phyloP scores from a whole-genome alignment of 2,888 invertebrate species.

The Volucella inanis region DNA sequence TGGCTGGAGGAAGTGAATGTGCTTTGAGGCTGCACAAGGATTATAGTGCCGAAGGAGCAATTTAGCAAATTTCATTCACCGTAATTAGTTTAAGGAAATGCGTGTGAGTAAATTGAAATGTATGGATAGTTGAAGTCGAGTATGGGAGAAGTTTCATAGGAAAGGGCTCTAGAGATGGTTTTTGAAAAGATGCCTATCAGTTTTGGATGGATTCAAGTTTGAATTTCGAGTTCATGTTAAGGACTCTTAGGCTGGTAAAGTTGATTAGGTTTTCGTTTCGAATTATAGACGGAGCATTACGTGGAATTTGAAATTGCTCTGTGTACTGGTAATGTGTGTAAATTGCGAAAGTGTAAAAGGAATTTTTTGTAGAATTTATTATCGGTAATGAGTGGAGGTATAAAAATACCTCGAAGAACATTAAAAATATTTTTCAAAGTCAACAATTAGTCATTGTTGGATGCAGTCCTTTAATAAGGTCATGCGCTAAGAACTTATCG shows the following conservation, averaged over 20 bases:
- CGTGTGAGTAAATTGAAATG: slow-evolving; percentile 67
- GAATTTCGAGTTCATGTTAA: not conserved
- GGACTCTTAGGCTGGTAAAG: not conserved
- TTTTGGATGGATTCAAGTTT: not conserved
- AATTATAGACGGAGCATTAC: not conserved
- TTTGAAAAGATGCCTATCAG: slow-evolving; percentile 24
- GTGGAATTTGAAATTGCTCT: too few relatives aligned
- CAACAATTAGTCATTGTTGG: too few relatives aligned
- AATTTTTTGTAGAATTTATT: too few relatives aligned
- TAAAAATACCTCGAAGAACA: too few relatives aligned
- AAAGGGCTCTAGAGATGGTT: slow-evolving; percentile 22
- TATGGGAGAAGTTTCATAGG: slow-evolving; percentile 5
- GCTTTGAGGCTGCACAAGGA: slow-evolving; percentile 4
- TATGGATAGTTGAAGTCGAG: slow-evolving; percentile 21
- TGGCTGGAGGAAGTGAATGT: not conserved
- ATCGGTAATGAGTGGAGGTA: too few relatives aligned
- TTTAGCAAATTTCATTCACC: slow-evolving; percentile 68
- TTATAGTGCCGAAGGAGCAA: slow-evolving; percentile 66
- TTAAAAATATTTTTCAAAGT: too few relatives aligned
- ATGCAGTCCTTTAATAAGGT: too few relatives aligned
- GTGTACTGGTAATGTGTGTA: too few relatives aligned
- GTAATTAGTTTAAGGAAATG: slow-evolving; percentile 72
- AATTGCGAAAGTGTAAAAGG: too few relatives aligned
- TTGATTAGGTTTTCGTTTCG: slow-evolving; percentile 48
- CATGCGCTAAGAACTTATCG: too few relatives aligned